phyloP scores from a whole-genome alignment of 2,113 vertebrate genomes.

The Callipepla californica region DNA sequence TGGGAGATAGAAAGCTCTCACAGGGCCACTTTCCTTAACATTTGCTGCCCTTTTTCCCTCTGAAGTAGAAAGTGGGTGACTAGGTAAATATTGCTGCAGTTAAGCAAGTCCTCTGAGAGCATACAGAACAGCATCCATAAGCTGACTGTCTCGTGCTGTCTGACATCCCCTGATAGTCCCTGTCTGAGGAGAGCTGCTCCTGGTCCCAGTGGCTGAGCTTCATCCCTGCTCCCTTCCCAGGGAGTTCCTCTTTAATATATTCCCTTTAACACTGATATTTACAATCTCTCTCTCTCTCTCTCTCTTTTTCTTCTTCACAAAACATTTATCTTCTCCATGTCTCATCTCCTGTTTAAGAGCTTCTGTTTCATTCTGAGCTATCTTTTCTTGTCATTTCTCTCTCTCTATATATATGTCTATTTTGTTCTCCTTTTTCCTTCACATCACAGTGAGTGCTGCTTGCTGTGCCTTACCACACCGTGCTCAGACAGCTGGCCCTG shows the following conservation, averaged over 20 bases:
- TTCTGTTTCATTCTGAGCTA: not conserved
- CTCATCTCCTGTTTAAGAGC: not conserved
- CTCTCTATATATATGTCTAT: not conserved
- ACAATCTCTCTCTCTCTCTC: not conserved
- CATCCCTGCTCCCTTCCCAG: not conserved
- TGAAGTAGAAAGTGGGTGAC: constrained; percentile 5
- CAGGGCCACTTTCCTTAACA: not conserved
- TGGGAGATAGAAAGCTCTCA: not conserved
- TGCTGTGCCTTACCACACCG: not conserved
- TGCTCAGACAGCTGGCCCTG: not conserved
- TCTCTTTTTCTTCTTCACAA: not conserved
- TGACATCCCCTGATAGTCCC: not conserved
- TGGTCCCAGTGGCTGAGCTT: not conserved
- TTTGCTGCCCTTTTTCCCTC: not conserved
- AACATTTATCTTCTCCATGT: not conserved
- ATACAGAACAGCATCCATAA: not conserved
- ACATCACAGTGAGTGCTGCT: not conserved
- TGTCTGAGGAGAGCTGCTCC: not conserved
- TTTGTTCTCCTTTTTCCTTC: accelerated
- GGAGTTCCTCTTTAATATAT: not conserved
- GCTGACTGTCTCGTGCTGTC: not conserved
- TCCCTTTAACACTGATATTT: not conserved
- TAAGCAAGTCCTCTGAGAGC: constrained; percentile 6
- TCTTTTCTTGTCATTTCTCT: not conserved
- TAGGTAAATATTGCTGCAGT: not conserved